phyloP scores from a whole-genome alignment of 2,113 vertebrate species.

The Scartelaos histophorus region DNA sequence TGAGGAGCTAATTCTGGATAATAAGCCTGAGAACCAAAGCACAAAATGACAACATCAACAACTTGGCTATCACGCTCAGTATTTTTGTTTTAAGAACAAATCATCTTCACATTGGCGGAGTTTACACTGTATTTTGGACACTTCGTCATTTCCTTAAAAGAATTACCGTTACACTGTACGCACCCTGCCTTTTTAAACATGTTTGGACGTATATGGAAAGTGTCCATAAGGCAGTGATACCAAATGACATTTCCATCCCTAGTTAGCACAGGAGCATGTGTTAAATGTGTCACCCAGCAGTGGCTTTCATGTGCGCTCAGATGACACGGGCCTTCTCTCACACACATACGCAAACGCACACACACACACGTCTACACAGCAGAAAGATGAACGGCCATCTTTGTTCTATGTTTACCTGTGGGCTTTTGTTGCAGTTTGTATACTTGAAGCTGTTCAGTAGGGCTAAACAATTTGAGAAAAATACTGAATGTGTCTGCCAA shows the following conservation, averaged over 20 bases:
- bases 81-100: too few relatives aligned
- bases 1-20: too few relatives aligned
- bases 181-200: not conserved
- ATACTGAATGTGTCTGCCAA: too few relatives aligned
- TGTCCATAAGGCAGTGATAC: constrained; percentile 22
- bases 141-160: too few relatives aligned
- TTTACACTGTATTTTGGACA: too few relatives aligned
- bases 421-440: constrained; percentile 4
- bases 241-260: constrained; percentile 38
- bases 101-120: too few relatives aligned
- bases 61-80: too few relatives aligned
- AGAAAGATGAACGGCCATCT: constrained; percentile 1
- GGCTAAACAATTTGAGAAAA: too few relatives aligned
- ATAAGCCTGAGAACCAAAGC: too few relatives aligned
- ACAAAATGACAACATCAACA: too few relatives aligned
- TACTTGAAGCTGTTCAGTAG: not conserved
- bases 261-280: constrained; percentile 40
- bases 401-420: constrained; percentile 3
- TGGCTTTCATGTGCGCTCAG: constrained; percentile 53
- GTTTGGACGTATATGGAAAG: constrained; percentile 1
- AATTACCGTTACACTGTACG: too few relatives aligned
- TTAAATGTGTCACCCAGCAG: constrained; percentile 33
- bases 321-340: constrained; percentile 35
- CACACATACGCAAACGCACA: constrained; percentile 5
- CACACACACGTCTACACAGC: not conserved